These are phyloP conservation scores for Mirza zaza DNA, from an alignment of 2,113 vertebrate species.

Conservation along the genomic window DNA sequence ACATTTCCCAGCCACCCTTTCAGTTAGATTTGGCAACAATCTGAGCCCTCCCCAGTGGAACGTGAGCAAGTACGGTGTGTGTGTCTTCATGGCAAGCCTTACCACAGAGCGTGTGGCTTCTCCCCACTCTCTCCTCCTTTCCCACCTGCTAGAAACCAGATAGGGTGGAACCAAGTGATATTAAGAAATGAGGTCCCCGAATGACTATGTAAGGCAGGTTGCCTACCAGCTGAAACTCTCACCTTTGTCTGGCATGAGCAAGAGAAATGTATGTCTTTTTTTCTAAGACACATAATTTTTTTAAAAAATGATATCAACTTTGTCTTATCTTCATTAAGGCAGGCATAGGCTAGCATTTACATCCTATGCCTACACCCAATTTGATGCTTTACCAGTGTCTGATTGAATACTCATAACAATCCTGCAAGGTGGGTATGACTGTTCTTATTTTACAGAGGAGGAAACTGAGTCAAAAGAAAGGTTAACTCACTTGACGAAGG, in stretches of 20 bases:
- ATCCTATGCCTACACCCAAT: neutral
- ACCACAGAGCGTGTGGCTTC: neutral
- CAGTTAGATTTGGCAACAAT: neutral
- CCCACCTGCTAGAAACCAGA: neutral
- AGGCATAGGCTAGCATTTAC: neutral
- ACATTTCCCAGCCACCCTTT: neutral
- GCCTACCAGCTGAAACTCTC: neutral
- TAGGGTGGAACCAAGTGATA: rapidly evolving
- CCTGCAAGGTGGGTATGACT: neutral
- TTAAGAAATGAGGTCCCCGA: neutral
- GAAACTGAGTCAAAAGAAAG: neutral
- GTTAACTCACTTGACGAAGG: neutral
- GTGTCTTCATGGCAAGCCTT: neutral
- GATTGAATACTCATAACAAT: neutral
- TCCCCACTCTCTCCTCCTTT: neutral
- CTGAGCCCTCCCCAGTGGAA: neutral
- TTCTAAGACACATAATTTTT: neutral
- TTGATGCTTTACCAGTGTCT: neutral
- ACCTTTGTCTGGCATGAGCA: neutral
- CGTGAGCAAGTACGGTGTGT: neutral
- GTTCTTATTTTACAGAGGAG: neutral
- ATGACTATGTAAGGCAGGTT: neutral
- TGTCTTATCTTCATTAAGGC: neutral
- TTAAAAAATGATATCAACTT: neutral
- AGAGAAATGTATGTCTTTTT: neutral